Conservation (phyloP, 2,888 invertebrate species). For the Mythimna ferrago region DNA sequence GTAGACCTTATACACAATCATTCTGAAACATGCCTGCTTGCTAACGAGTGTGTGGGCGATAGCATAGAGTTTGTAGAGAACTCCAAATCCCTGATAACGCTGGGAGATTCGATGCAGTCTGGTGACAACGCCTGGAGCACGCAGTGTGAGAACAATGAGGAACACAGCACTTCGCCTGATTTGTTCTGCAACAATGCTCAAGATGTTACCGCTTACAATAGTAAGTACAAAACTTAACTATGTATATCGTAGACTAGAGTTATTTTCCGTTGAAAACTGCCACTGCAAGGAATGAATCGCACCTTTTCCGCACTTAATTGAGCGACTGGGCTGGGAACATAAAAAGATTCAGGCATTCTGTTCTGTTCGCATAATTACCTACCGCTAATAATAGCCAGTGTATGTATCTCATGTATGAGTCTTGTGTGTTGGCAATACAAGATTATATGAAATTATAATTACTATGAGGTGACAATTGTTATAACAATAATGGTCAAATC, state of each 20-base stretch:
- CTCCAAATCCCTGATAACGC: conserved; percentile 73
- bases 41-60: conserved; percentile 79
- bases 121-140: conserved; percentile 50
- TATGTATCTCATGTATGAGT: not conserved
- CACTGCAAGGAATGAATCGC: not conserved
- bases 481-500: not conserved
- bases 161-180: conserved; percentile 64
- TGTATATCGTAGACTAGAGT: not conserved
- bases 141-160: conserved; percentile 55
- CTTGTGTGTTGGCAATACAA: not conserved
- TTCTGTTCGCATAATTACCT: not conserved
- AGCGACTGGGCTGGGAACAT: not conserved
- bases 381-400: not conserved
- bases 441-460: not conserved
- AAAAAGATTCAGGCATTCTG: not conserved
- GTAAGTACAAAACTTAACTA: conserved; percentile 55
- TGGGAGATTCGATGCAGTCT: conserved; percentile 69
- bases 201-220: conserved; percentile 64
- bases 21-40: conserved; percentile 84
- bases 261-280: not conserved
- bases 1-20: conserved; percentile 86
- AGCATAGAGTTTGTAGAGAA: conserved; percentile 80
- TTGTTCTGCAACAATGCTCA: conserved; percentile 72
- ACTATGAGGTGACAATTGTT: not conserved
- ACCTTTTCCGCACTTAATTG: not conserved